Base-by-base conservation (phyloP, 2,113 vertebrate species). In the Malurus melanocephalus region DNA sequence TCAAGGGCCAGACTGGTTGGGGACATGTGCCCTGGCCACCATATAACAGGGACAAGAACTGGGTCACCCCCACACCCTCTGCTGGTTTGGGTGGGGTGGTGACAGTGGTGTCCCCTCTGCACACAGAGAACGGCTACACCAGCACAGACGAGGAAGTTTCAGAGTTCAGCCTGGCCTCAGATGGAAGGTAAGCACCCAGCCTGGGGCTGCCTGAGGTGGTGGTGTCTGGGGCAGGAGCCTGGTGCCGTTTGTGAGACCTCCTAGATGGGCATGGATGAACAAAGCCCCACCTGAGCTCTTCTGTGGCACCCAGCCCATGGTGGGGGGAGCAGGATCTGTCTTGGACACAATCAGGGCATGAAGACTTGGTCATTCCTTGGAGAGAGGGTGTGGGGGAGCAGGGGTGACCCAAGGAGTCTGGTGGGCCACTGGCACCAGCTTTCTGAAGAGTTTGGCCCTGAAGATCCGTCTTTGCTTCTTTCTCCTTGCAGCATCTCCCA, bases 61-160 rank as follows among this genome's bases (percentile, higher is more conserved):
- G 2, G 38, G 21, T 49, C 13, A n/a, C 8, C 4, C 19, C 7
- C 12, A 1, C 7, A 21, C 51, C 14, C 40, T 67, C 16, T 0
- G 0, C 64, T 4, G 4, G 38, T 21, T 64, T 6, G 16, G 33
- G 4, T 1, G 22, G 73, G 67, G 19, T 21, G 11, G 7, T n/a
- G 49, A 16, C 4, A 1, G 3, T 0, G 17, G 62, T 4, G 40
- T 26, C 49, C 56, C 45, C 42, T n/a, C 24, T 61, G 30, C 2
- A 13, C 45, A 7, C 96, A 99, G 99, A 99, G 94, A 99, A 99
- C 0, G 99, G 99, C 72, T 99, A 99, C 6, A 97, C 97, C 76
- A 99, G 99, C 97, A 99, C 99, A 0, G 99, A 99, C 0, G 99
- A 99, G 76, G 99, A 99, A 77, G 96, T 98, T 7, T 99, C 99